Base-by-base conservation (phyloP, 2,113 vertebrate genomes). In the Oriolus oriolus region DNA sequence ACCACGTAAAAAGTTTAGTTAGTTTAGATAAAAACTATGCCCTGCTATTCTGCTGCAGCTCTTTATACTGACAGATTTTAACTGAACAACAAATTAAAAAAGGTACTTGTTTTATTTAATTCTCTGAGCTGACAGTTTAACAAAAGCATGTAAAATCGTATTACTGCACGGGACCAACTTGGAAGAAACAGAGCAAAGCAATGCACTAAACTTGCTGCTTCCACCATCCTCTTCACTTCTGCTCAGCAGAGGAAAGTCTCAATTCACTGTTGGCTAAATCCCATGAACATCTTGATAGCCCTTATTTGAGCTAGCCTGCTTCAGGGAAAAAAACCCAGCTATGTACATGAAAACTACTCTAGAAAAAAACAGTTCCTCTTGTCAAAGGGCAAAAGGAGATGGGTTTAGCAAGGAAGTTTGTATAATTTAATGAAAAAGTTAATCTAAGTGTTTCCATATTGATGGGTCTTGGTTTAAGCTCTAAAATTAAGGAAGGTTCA, bases 91-190 rank as follows among this genome's bases (percentile, higher is more conserved):
- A 85, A 63, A 35, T 28, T 45, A 52, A 66, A 87, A 23, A 84
- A 75, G 30, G 49, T 23, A 39, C 7, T 78, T 59, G 31, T 59
- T 89, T 79, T 85, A 73, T 65, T 85, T 92, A 41, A 80, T 76
- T 70, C 45, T 81, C 35, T 92, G 45, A 87, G 53, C 35, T 44
- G 27, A 22, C 11, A 61, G 6, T 60, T 78, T 79, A 85, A 68
- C 30, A 56, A n/a, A 88, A 78, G 10, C 23, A 47, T 35, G 18
- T 71, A 37, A 82, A 87, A 69, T 28, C 21, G 3, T 49, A 31
- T 41, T 65, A 60, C 64, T 6, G 3, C 44, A 77, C 0, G 0
- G 30, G 35, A 26, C 5, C 4, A 10, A 1, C 37, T 63, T 69
- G 57, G 41, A 93, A 87, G 78, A 94, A 82, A 66, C 9, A 49